Evolutionary conservation across 2,797 vertebrate species (phyloP), one percentile per base, ranked within the genome.

Genomic region (Mus caroli): DNA sequence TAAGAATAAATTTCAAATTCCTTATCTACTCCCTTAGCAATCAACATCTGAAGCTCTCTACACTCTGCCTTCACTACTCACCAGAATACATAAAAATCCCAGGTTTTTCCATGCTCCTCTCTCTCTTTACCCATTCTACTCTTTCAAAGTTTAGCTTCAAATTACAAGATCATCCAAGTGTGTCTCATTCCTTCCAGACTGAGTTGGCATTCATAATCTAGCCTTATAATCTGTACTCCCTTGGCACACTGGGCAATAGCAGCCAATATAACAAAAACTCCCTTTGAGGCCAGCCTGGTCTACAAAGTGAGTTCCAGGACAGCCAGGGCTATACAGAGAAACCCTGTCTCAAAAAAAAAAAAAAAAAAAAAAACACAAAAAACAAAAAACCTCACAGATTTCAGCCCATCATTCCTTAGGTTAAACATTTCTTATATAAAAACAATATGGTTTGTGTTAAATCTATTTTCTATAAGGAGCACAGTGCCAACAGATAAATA

Each of bases 1-100:
- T 62, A 96, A 95, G 46, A 84, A 90, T 90, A 46, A 95, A 93
- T n/a, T 88, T 69, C 46, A 90, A 96, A 92, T 34, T 93, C 78
- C 17, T 54, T 52, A 88, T 13, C 22, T 67, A 67, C 60, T n/a
- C 46, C 37, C n/a, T 95, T 88, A 62, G 93, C 67, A 92, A 50
- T 76, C 60, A 83, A n/a, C n/a, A 26, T 46, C 37, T 90, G 43
- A 62, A 93, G 56, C 60, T 85, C 60, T 50, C 43, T 67, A 50
- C 43, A 67, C 11, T 22, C 76, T 91, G 76, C 73, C 24, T n/a
- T 77, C 60, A 87, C 37, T 52, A 28, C 20, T 73, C 46, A 86
- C 67, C 54, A 62, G 77, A 67, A 88, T 83, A 89, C 17, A 24
- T 43, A 79, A n/a, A n/a, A 58, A 43, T 76, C 92, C 24, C 17